Base-by-base conservation (phyloP, 2,888 invertebrate species). In the Yponomeuta malinellus region DNA sequence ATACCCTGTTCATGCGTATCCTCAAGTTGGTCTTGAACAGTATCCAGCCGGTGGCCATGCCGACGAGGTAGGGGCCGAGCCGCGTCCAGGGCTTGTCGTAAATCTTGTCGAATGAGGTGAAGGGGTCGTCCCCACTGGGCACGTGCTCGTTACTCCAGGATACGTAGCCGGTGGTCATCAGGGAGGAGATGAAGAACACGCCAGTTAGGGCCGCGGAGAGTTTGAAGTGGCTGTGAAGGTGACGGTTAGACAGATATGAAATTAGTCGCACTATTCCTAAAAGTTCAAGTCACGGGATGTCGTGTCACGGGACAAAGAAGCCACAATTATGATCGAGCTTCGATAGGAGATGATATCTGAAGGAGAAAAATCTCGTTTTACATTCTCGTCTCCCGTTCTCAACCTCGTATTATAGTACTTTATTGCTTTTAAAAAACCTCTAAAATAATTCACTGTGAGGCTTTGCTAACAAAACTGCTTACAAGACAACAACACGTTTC, bases 41-140 rank as follows among this genome's bases (percentile, higher is more conserved):
- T 73, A 96, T 94, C 95, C 97, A 97, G 0, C 97, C 97, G 0
- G 95, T 95, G 29, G 94, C 93, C 96, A 97, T 97, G 75, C 97
- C 97, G 71, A 97, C 95, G 2, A 97, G 89, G 83, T 97, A 97
- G 0, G 97, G 97, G 0, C 97, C 97, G 15, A 97, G 87, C 72
- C 97, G 87, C 0, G 97, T 97, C 96, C 97, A 97, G 1, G 97
- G 97, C 85, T 97, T 97, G 87, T 97, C 97, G 84, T 97, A 97
- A 76, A 97, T 96, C 89, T 97, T 96, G 86, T 97, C 97, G 83
- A 97, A 97, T 70, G 96, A 93, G 0, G 96, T 96, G 81, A 97
- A 90, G 0, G 97, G 97, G 82, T 97, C 97, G 78, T 97, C 96
- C 23, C 94, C 94, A 85, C 93, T 94, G 9, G 97, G 97, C 81